Base-by-base conservation (phyloP, 2,888 invertebrate genomes). In the Rotaria socialis region DNA sequence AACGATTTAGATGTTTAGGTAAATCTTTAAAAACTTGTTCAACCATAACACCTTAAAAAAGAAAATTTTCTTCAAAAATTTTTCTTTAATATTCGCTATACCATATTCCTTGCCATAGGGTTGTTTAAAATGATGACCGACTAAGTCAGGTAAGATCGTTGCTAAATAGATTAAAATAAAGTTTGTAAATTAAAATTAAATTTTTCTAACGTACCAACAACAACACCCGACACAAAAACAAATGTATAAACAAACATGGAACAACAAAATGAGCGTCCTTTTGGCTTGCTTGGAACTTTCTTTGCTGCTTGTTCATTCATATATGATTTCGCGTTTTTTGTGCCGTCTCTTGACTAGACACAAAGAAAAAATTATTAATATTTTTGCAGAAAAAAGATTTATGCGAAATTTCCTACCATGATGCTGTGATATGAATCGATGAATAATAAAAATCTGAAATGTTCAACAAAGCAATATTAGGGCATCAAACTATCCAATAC, bases 121-220 rank as follows among this genome's bases (percentile, higher is more conserved):
- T 47, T 80, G 80, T 47, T 80, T 80, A 47, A 80, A 47, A n/a
- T 80, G 80, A 47, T 80, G 47, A 24, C 80, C 80, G 19, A 35
- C 80, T 47, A 80, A 47, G n/a, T 80, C 80, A 47, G 80, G 80
- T 14, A 80, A 80, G 2, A 80, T 47, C 10, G 80, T 80, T 47
- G 80, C 80, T 47, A 67, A 67, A 35, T 35, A 14, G 5, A 35
- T 50, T 11, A 67, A 50, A 67, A 35, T 11, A 19, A 35, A 14
- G 35, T 11, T 14, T 19, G 7, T 67, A 7, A 0, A 16, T 19
- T 50, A 50, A 50, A 41, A 52, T 67, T 7, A 5, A 35, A 35
- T 7, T 19, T 6, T 8, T 50, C 14, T 50, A 67, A 35, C 67
- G 19, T 41, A 67, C 67, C 67, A 67, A 80, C 80, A 47, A 80